Conservation (phyloP, 2,797 vertebrate genomes). For the Psittacula derbiana region DNA sequence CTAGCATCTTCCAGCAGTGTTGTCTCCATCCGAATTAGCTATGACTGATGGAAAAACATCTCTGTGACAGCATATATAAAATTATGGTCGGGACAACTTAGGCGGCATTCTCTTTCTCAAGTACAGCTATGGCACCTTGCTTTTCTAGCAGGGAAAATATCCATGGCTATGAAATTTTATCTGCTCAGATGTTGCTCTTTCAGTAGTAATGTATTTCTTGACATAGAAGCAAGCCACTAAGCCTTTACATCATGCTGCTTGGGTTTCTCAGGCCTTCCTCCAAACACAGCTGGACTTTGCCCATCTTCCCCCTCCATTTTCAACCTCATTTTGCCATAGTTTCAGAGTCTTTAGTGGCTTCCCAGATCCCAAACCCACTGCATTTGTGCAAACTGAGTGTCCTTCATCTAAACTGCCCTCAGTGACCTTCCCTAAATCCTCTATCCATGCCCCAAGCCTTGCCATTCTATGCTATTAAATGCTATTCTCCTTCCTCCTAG, state of each 20-base stretch:
- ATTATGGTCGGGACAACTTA: neutral
- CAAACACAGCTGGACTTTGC: neutral
- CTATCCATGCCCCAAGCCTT: neutral
- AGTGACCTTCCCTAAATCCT: neutral
- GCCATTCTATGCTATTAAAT: neutral
- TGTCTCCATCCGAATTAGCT: neutral
- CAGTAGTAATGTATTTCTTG: neutral
- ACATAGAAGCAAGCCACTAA: fast-evolving
- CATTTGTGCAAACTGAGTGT: neutral
- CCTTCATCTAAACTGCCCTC: neutral
- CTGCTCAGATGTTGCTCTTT: neutral
- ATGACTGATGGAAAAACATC: neutral
- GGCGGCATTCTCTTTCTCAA: neutral
- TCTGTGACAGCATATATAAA: neutral
- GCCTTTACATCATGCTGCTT: fast-evolving
- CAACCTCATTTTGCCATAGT: neutral
- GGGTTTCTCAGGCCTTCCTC: neutral
- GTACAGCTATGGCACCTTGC: neutral
- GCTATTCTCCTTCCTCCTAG: neutral
- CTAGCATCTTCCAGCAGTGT: neutral
- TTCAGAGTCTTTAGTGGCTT: neutral
- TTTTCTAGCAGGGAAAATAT: neutral
- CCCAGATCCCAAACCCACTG: neutral
- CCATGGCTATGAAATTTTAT: neutral
- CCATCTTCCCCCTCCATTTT: neutral